Percentiles rank a stretch among this genome's conserved stretches.
Conservation (phyloP, 2,888 invertebrate species). For the Hemicrepidius hirtus region DNA sequence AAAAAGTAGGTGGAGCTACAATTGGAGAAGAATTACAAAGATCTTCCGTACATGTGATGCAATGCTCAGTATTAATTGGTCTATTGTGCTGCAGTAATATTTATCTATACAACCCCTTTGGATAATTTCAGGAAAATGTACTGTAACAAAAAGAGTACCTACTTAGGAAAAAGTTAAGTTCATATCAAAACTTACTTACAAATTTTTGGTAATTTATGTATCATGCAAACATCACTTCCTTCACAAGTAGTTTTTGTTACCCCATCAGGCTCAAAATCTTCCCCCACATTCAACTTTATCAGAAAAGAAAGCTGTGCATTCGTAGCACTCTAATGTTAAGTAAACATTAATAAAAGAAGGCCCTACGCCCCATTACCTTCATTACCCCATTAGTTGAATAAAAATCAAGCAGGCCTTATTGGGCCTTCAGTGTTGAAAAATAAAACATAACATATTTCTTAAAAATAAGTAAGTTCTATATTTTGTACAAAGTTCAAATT, state of each 20-base stretch:
- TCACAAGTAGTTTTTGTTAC: constrained; percentile 37
- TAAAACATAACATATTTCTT: too few species aligned
- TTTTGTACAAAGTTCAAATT: too few species aligned
- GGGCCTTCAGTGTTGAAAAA: too few species aligned
- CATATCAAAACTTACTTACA: too few species aligned
- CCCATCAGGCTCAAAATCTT: constrained; percentile 40
- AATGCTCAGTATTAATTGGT: constrained; percentile 8
- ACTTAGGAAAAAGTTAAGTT: too few species aligned
- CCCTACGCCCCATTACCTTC: too few species aligned
- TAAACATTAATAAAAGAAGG: too few species aligned
- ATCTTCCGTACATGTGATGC: constrained; percentile 14
- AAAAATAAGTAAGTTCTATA: too few species aligned
- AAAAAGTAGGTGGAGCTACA: background rate
- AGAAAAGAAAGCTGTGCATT: constrained; percentile 24
- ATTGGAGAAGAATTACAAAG: constrained; percentile 19
- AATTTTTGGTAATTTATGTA: constrained; percentile 35
- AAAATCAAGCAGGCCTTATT: too few species aligned
- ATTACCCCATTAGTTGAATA: too few species aligned
- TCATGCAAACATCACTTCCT: constrained; percentile 34
- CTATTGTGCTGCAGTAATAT: constrained; percentile 22
- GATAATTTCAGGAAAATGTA: background rate
- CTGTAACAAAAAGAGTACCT: background rate
- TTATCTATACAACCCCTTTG: constrained; percentile 4
- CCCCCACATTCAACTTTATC: constrained; percentile 42
- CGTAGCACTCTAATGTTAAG: constrained; percentile 45